Base-by-base conservation (phyloP, 2,888 invertebrate genomes). In the Aquatica leii region DNA sequence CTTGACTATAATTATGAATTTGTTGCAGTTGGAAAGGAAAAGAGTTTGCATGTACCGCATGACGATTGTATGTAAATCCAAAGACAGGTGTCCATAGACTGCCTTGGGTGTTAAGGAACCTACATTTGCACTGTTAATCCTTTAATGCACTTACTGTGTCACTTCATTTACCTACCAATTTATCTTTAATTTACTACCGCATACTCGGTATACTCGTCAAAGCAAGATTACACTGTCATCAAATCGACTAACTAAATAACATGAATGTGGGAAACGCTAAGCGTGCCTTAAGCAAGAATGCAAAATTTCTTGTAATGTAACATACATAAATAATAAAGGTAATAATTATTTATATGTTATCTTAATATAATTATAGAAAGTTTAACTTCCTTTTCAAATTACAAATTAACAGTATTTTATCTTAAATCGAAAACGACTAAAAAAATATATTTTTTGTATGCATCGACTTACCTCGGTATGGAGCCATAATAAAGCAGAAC, bases 401-500 rank as follows among this genome's bases (percentile, higher is more conserved):
- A 6, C 14, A 14, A 15, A 20, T 20, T 20, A 43, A 15, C 15
- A 14, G 4, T 31, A 31, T 31, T 31, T 31, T 31, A 31, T 12
- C 8, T 40, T 12, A 48, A 48, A 50, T 50, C 24, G 12, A 31
- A n/a, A 31, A 50, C n/a, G 24, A 8, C 24, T 31, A 11, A 20
- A 11, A 48, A 20, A 17, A 5, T 43, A 12, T 14, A 43, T 3
- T 43, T 14, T 14, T 15, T 48, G 18, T 5, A 12, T 21, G 24
- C 24, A 31, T 20, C n/a, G n/a, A 31, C 84, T 86, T 84, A 91
- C 91, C 87, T 87, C 73, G 89, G 87, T 75, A 91, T 85, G 68
- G 90, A 86, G 70, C 87, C 85, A 82, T 90, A 91, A 83, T 90
- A 91, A 77, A 90, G 84, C 68, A 91, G 81, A 69, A 90, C 84